Evolutionary conservation across 2,888 invertebrate genomes (phyloP).

Genomic region (Thelaira solivaga): DNA sequence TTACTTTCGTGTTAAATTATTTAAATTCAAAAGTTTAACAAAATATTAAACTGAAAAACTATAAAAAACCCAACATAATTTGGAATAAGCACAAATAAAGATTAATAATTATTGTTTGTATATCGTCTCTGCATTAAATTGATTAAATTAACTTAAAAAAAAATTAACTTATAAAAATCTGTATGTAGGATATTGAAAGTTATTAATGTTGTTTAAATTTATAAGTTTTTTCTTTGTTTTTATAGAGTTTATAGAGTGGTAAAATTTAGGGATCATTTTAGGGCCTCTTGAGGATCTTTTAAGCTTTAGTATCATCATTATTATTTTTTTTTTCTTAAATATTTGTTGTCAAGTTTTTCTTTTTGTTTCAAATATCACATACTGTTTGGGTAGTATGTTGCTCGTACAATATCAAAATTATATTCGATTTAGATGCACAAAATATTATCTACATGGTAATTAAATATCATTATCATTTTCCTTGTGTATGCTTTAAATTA

Average conservation of each 20-base stretch:
- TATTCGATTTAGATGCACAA: slow-evolving; percentile 56
- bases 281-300: slow-evolving; percentile 2
- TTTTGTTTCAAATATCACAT: slow-evolving; percentile 42
- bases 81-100: no score
- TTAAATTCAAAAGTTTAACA: no score
- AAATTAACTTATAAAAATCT: slow-evolving; percentile 1
- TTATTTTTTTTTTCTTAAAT: slow-evolving; percentile 21
- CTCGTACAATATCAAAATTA: slow-evolving; percentile 59
- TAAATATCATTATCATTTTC: background rate
- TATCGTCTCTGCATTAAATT: slow-evolving; percentile 43
- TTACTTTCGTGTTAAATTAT: no score
- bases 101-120: slow-evolving; percentile 10
- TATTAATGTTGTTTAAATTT: slow-evolving; percentile 35
- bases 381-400: slow-evolving; percentile 51
- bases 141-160: slow-evolving; percentile 1
- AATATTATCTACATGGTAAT: slow-evolving; percentile 54
- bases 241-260: slow-evolving; percentile 25
- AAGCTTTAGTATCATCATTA: slow-evolving; percentile 35
- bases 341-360: background rate
- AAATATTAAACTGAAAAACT: no score
- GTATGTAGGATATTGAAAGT: slow-evolving; percentile 46
- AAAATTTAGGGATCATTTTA: slow-evolving; percentile 3
- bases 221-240: slow-evolving; percentile 9
- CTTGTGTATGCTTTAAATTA: background rate
- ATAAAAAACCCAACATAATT: no score